These are phyloP conservation scores for Chydorus sphaericus DNA, from an alignment of 2,888 invertebrate species.

Conservation along the genomic window DNA sequence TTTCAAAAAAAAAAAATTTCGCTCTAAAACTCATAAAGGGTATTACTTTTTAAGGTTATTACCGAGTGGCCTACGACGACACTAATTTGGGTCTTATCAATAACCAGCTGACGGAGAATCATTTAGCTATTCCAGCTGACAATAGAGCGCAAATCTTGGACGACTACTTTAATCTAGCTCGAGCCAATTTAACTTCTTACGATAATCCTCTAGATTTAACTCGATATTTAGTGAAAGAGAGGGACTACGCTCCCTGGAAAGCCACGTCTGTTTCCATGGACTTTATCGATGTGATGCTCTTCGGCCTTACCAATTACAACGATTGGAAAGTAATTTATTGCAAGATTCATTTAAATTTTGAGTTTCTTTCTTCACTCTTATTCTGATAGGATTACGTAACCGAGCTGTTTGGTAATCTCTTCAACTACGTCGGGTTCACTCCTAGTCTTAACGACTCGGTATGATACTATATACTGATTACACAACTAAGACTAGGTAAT, in stretches of 20 bases:
- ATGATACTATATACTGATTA: too few species aligned
- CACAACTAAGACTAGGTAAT: too few species aligned
- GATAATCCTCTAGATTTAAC: constrained; percentile 26
- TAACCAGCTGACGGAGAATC: constrained; percentile 22
- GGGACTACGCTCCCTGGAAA: constrained; percentile 46
- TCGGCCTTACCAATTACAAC: constrained; percentile 44
- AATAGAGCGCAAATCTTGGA: constrained; percentile 34
- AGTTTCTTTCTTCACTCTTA: background rate
- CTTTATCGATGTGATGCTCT: constrained; percentile 42
- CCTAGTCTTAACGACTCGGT: constrained; percentile 43
- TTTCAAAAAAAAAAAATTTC: constrained; percentile 35
- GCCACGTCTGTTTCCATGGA: constrained; percentile 44
- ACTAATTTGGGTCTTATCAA: constrained; percentile 20
- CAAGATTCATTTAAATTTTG: too few species aligned
- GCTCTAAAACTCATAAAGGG: constrained; percentile 23
- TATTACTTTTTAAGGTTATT: constrained; percentile 22
- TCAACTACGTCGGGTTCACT: constrained; percentile 51
- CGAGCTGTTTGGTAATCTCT: constrained; percentile 47
- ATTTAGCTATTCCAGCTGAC: constrained; percentile 26
- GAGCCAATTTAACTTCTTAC: constrained; percentile 23
- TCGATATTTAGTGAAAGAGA: constrained; percentile 40
- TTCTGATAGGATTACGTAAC: constrained; percentile 49
- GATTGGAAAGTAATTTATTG: constrained; percentile 39
- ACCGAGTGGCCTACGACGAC: constrained; percentile 23
- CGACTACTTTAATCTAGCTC: constrained; percentile 31